A percentile compares a stretch with the other conserved stretches of the same genome.
phyloP scores from a whole-genome alignment of 2,888 invertebrate genomes.

The Sepiola atlantica region DNA sequence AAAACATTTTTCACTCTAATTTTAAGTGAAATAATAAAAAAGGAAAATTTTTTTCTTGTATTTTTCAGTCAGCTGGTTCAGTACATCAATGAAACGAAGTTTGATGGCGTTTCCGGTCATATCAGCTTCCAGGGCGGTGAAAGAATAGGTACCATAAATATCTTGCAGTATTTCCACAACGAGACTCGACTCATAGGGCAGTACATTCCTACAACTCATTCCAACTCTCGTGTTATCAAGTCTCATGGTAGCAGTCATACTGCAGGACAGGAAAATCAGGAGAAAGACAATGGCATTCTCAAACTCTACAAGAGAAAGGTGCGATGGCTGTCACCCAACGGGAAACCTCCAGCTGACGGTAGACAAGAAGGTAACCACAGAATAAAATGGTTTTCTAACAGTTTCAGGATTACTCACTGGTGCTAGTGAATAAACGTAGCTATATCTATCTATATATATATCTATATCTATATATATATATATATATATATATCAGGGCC shows the following conservation, averaged over 20 bases:
- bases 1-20: no score
- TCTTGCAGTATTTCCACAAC: conserved; percentile 73
- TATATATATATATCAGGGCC: no score
- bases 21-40: no score
- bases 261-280: conserved; percentile 35
- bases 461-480: no score
- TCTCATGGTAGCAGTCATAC: conserved; percentile 33
- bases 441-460: no score
- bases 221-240: conserved; percentile 6
- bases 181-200: conserved; percentile 69
- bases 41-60: neutral
- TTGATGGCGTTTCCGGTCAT: conserved; percentile 84
- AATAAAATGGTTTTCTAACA: no score
- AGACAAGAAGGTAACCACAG: conserved; percentile 59
- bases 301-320: conserved; percentile 78
- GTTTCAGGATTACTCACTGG: no score
- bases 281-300: conserved; percentile 56
- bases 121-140: conserved; percentile 83
- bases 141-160: conserved; percentile 75
- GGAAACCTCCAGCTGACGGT: conserved; percentile 81
- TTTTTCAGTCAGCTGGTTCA: conserved; percentile 45
- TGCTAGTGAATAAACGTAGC: no score
- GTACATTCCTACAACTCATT: conserved; percentile 72
- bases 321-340: conserved; percentile 81
- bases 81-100: conserved; percentile 80